A percentile compares a stretch with the other conserved stretches of the same genome.
Conservation (phyloP, 2,113 vertebrate genomes). For the Montifringilla adamsi region DNA sequence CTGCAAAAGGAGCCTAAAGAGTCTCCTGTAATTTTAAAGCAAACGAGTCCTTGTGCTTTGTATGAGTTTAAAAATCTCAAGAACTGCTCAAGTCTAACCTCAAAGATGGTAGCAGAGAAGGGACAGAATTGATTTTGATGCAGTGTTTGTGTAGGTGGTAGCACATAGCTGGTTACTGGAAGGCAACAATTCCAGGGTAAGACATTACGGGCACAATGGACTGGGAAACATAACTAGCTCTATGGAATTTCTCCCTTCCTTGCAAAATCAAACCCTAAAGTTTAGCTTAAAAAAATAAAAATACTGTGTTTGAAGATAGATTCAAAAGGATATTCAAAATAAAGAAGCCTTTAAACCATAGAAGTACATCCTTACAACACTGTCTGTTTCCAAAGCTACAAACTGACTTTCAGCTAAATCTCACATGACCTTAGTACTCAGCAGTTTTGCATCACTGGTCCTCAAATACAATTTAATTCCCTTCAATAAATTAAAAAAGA, state of each 20-base stretch:
- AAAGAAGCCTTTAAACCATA: background rate
- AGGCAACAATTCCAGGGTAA: background rate
- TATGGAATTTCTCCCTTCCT: background rate
- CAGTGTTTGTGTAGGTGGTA: background rate
- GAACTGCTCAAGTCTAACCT: background rate
- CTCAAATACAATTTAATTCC: background rate
- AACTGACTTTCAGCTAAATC: background rate
- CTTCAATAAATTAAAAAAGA: background rate
- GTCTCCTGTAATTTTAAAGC: background rate
- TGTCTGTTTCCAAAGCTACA: background rate
- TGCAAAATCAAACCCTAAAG: background rate
- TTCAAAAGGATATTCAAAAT: background rate
- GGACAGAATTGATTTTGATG: background rate
- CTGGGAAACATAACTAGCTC: background rate
- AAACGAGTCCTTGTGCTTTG: background rate
- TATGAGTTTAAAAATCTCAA: background rate
- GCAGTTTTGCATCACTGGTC: background rate
- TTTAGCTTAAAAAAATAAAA: background rate
- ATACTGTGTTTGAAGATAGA: background rate
- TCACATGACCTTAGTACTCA: background rate
- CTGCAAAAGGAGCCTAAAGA: background rate
- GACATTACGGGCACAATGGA: fast-evolving
- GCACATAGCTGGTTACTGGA: background rate
- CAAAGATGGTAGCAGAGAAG: background rate
- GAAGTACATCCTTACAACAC: background rate